Conservation (phyloP, 2,797 vertebrate species). For the Anguilla marmorata region DNA sequence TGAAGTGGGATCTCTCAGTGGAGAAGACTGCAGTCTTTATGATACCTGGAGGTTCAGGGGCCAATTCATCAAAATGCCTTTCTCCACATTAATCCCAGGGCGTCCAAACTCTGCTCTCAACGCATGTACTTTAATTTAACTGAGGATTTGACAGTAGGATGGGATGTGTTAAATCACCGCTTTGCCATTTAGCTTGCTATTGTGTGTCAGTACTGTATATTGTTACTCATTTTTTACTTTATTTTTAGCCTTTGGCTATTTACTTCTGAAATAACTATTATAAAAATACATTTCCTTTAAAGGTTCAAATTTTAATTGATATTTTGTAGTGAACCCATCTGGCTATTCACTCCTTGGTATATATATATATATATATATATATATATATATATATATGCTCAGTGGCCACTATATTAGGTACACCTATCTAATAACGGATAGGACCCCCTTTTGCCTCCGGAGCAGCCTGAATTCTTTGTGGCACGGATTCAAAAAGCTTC, state of each 20-base stretch:
- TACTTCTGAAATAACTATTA: neutral
- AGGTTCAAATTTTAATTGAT: neutral
- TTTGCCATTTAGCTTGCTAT: neutral
- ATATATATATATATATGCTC: too few relatives aligned
- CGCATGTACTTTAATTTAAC: neutral
- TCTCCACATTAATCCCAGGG: neutral
- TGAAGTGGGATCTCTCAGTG: neutral
- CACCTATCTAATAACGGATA: neutral
- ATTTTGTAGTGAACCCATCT: neutral
- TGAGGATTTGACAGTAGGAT: neutral
- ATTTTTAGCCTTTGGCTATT: neutral
- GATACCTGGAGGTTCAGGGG: neutral
- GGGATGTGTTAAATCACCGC: neutral
- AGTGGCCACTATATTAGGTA: neutral
- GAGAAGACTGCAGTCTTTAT: neutral
- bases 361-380: too few relatives aligned
- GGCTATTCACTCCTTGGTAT: neutral
- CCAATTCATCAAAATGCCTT: neutral
- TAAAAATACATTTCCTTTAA: neutral
- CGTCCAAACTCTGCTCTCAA: neutral
- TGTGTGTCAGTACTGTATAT: neutral
- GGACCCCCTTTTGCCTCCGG: neutral
- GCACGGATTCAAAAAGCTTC: too few relatives aligned
- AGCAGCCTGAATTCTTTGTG: neutral
- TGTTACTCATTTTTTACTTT: neutral